Evolutionary conservation across 2,113 vertebrate genomes (phyloP), one percentile per base, ranked within the genome.

Genomic region (Ochotona princeps): DNA sequence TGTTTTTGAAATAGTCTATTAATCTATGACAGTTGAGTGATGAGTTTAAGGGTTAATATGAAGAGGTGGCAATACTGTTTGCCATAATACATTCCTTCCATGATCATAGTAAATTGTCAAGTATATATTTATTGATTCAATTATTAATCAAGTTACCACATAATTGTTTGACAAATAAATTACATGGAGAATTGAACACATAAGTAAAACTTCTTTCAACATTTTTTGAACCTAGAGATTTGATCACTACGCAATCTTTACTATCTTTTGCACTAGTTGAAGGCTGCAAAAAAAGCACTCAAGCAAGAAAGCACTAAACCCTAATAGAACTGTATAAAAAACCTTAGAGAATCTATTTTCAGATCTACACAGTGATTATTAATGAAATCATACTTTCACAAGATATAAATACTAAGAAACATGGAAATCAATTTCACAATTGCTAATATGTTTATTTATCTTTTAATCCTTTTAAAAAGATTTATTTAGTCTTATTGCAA

Each of bases 321-420:
- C 51, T 14, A 13, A 57, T 63, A 79, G 6, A 5, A 49, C 25
- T 30, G 3, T 18, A 72, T 21, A 79, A 21, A 61, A 61, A 81
- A 91, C 25, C 76, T 61, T 76, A 57, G 25, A 7, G 13, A 28
- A 89, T 79, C 72, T 83, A 69, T 93, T 78, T 86, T 92, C 47
- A 66, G 73, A 69, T 63, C 51, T 12, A 38, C 28, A 5, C 54
- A 8, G 57, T 35, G n/a, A 85, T 63, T 93, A 15, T 61, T 74
- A 66, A 17, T 67, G n/a, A 69, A 92, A 82, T 7, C 65, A 2
- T 54, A 79, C 67, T 70, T 79, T 94, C 25, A 65, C 25, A 87
- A 79, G 51, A 74, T 28, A 73, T 90, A 81, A 87, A 84, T 25
- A 54, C 6, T 91, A 61, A 85, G 63, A 67, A 82, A 49, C 47